Base-by-base conservation (phyloP, 2,797 vertebrate species). In the Tragopan temminckii region DNA sequence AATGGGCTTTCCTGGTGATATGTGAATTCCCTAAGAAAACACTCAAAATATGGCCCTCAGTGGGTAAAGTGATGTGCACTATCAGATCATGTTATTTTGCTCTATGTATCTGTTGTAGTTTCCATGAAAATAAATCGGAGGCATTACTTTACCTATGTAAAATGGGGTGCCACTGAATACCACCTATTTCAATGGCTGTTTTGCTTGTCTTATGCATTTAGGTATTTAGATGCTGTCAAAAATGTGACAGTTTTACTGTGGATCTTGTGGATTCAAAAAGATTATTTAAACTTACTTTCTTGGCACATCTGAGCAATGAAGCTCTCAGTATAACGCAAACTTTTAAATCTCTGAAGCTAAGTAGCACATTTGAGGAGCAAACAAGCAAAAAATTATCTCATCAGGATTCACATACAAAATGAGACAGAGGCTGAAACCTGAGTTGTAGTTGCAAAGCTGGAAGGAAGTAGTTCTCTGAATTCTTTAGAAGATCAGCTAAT, bases 401-500 rank as follows among this genome's bases (percentile, higher is more conserved):
- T 48, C 33, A 40, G 27, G 58, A 66, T 85, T 68, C 35, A 50
- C 16, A 7, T 55, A 45, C 25, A 64, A 77, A 33, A 14, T 20
- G 50, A 78, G 46, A 58, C 3, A 76, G 48, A 83, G 19, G 45
- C 0, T 78, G 25, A 85, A 75, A 75, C 23, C 57, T 29, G 58
- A 66, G 27, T 78, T 83, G 24, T 43, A 70, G 40, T 89, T 50
- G 79, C 27, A 66, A 88, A 79, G 69, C 46, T 79, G 53, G 63
- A 70, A 94, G 66, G 29, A 91, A 89, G 52, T 63, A 43, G 13
- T 93, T 90, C 64, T 81, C 42, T 63, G 27, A 50, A 80, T 89
- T 89, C 70, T 91, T 82, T 72, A 88, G 76, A 85, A 91, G 67
- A 88, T 84, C 88, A 94, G 63, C 15, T 93, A 53, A 86, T 88